Conservation (phyloP, 2,888 invertebrate species). For the Plutella xylostella region DNA sequence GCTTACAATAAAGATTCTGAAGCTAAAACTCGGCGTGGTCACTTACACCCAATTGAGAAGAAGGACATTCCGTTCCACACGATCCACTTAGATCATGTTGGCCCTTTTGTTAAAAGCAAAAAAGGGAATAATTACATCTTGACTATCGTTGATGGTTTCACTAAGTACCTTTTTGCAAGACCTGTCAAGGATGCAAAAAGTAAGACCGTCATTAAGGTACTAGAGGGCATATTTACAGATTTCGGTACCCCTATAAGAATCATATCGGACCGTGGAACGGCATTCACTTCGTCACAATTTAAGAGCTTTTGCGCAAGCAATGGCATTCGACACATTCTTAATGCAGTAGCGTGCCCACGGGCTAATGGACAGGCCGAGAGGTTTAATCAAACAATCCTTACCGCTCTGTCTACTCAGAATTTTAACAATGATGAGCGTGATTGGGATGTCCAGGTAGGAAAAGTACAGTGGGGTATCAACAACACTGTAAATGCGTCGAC, state of each 20-base stretch:
- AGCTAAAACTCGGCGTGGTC: background rate
- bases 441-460: background rate
- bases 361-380: background rate
- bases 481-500: background rate
- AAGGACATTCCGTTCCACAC: background rate
- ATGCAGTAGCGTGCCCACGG: background rate
- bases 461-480: background rate
- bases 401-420: background rate
- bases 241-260: background rate
- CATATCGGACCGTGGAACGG: constrained; percentile 1
- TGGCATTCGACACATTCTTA: background rate
- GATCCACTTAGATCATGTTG: constrained; percentile 1
- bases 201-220: background rate
- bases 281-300: background rate
- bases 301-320: background rate
- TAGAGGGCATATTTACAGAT: background rate
- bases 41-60: constrained; percentile 1
- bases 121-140: background rate
- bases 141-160: background rate
- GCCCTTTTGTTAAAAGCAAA: constrained; percentile 2
- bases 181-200: background rate
- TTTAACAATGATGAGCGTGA: background rate
- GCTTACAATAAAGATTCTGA: background rate
- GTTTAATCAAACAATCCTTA: background rate
- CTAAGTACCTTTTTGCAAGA: background rate